These are phyloP conservation scores for Acanthurus lineatus DNA, from an alignment of 2,797 vertebrate species.

Conservation along the genomic window DNA sequence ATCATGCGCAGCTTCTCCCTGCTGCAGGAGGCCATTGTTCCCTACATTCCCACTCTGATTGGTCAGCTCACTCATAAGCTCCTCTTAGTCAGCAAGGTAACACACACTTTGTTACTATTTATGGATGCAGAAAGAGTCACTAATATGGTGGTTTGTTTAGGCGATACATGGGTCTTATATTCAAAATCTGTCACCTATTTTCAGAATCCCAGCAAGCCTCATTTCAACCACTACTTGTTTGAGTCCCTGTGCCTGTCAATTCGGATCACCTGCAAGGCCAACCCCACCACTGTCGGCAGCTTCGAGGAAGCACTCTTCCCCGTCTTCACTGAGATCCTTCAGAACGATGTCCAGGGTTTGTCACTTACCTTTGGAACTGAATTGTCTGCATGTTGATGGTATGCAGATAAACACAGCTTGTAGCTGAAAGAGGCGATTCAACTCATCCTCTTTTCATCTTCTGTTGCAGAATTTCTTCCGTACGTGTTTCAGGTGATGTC, in stretches of 20 bases:
- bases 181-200: slow-evolving; percentile 38
- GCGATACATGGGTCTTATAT: accelerated
- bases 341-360: slow-evolving; percentile 96
- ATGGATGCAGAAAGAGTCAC: background rate
- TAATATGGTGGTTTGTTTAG: background rate
- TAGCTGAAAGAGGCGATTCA: background rate
- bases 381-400: background rate
- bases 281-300: slow-evolving; percentile 90
- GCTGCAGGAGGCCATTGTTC: slow-evolving; percentile 96
- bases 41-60: slow-evolving; percentile 96
- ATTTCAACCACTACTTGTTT: slow-evolving; percentile 99
- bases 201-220: slow-evolving; percentile 99
- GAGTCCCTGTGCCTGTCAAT: slow-evolving; percentile 97
- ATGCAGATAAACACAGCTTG: background rate
- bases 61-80: slow-evolving; percentile 97
- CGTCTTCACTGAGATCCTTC: slow-evolving; percentile 98
- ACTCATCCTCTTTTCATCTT: slow-evolving; percentile 3
- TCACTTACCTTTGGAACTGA: background rate
- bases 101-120: background rate
- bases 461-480: slow-evolving; percentile 93
- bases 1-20: slow-evolving; percentile 99
- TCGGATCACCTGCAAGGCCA: slow-evolving; percentile 96
- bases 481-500: slow-evolving; percentile 99
- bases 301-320: slow-evolving; percentile 98
- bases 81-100: slow-evolving; percentile 98